Conservation (phyloP, 2,113 vertebrate genomes). For the Lophotis ruficrista region DNA sequence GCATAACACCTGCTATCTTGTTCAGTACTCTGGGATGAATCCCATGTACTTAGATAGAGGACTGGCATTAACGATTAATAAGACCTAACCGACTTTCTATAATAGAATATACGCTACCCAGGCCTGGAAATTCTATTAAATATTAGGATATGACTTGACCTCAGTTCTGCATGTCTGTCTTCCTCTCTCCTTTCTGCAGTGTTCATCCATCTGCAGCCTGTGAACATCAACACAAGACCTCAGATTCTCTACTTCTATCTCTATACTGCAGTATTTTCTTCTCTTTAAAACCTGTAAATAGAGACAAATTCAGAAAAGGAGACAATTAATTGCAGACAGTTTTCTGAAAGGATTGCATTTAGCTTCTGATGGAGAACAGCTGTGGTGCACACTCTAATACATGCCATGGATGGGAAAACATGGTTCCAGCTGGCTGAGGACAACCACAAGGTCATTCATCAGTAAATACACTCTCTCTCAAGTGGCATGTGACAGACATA, state of each 20-base stretch:
- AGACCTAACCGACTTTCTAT: neutral
- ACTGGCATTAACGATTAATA: neutral
- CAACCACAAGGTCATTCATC: conserved; percentile 49
- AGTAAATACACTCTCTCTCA: conserved; percentile 16
- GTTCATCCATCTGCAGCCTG: neutral
- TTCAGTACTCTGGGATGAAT: neutral
- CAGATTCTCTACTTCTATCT: neutral
- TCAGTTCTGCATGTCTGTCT: neutral
- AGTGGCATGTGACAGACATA: neutral
- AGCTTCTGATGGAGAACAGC: conserved; percentile 63
- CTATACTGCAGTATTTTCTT: neutral
- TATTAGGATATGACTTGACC: neutral
- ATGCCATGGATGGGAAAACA: conserved; percentile 43
- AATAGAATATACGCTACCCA: neutral
- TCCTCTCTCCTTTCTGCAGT: neutral
- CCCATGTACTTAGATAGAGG: neutral
- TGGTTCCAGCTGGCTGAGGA: conserved; percentile 65
- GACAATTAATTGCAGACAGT: conserved; percentile 50
- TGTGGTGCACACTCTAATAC: conserved; percentile 38
- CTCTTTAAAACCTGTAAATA: conserved; percentile 38
- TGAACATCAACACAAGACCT: neutral
- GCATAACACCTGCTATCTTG: neutral
- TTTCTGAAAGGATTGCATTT: conserved; percentile 57
- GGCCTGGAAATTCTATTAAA: neutral
- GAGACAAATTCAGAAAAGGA: conserved; percentile 45